phyloP scores from a whole-genome alignment of 2,113 vertebrate species.

The Dunckerocampus dactyliophorus region DNA sequence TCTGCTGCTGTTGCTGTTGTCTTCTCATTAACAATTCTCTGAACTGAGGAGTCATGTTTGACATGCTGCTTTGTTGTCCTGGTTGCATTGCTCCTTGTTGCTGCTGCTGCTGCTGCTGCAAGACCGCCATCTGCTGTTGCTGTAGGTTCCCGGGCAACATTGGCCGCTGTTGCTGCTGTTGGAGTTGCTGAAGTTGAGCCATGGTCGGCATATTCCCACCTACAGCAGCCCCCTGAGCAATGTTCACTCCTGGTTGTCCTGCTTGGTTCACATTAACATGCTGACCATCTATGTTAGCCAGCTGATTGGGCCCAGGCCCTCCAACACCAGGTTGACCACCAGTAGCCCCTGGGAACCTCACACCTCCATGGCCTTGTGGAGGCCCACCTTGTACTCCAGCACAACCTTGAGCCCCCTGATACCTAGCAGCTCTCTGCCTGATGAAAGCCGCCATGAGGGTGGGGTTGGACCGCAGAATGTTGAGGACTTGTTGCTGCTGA shows the following conservation, averaged over 20 bases:
- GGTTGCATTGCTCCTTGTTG: constrained; percentile 79
- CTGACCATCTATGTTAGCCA: constrained; percentile 63
- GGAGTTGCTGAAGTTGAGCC: constrained; percentile 77
- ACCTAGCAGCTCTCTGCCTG: constrained; percentile 89
- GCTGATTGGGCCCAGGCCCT: constrained; percentile 59
- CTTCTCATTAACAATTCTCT: constrained; percentile 85
- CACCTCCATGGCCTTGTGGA: constrained; percentile 62
- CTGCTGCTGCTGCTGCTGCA: constrained; percentile 65
- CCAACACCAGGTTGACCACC: constrained; percentile 51
- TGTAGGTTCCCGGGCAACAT: constrained; percentile 67
- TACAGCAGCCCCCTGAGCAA: constrained; percentile 61
- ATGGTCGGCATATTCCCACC: constrained; percentile 76
- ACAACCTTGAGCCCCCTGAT: constrained; percentile 75
- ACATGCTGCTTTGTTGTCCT: constrained; percentile 78
- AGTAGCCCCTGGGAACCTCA: constrained; percentile 78
- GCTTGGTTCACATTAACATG: constrained; percentile 64
- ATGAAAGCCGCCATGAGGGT: constrained; percentile 96
- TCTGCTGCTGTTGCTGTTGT: constrained; percentile 79
- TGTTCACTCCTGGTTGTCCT: constrained; percentile 82
- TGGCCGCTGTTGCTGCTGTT: constrained; percentile 76
- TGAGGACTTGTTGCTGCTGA: constrained; percentile 91
- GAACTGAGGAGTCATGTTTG: constrained; percentile 75
- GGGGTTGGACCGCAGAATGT: constrained; percentile 96
- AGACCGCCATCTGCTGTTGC: constrained; percentile 72
- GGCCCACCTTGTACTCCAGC: constrained; percentile 48